Evolutionary conservation across 2,113 vertebrate genomes (phyloP).

Genomic region (Tupaia chinensis): DNA sequence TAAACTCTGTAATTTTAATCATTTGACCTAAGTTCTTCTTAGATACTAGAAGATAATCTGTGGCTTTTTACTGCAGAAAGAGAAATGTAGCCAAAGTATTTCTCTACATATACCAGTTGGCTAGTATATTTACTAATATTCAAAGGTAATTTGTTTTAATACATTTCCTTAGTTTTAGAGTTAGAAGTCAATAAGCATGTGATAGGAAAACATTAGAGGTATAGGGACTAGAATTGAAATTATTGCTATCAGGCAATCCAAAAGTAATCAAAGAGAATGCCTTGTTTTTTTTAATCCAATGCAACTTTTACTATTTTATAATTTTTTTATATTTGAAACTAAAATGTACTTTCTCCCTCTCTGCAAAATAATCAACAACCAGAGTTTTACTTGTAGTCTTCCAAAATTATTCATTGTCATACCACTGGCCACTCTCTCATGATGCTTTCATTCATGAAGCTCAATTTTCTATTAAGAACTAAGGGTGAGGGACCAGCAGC

Average conservation of each 20-base stretch:
- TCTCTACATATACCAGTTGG: neutral
- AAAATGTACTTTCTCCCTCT: conserved; percentile 18
- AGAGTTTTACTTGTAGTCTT: conserved; percentile 9
- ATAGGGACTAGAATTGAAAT: neutral
- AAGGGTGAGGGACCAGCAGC: neutral
- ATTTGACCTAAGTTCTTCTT: neutral
- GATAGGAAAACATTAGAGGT: neutral
- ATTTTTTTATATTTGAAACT: conserved; percentile 23
- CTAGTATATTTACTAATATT: neutral
- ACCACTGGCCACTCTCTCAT: neutral
- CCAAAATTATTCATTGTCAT: conserved; percentile 8
- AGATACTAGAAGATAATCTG: neutral
- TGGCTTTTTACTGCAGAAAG: neutral
- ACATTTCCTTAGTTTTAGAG: neutral
- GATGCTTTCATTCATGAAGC: conserved; percentile 14
- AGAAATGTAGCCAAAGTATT: neutral
- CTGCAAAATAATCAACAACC: neutral
- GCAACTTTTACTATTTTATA: neutral
- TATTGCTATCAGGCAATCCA: neutral
- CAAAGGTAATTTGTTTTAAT: neutral
- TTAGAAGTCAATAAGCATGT: neutral
- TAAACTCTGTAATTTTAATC: conserved; percentile 12
- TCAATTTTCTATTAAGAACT: conserved; percentile 22
- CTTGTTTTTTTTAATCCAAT: conserved; percentile 31
- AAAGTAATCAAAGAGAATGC: conserved; percentile 23